Conservation (phyloP, 2,797 vertebrate species). For the Myotis findleyi region DNA sequence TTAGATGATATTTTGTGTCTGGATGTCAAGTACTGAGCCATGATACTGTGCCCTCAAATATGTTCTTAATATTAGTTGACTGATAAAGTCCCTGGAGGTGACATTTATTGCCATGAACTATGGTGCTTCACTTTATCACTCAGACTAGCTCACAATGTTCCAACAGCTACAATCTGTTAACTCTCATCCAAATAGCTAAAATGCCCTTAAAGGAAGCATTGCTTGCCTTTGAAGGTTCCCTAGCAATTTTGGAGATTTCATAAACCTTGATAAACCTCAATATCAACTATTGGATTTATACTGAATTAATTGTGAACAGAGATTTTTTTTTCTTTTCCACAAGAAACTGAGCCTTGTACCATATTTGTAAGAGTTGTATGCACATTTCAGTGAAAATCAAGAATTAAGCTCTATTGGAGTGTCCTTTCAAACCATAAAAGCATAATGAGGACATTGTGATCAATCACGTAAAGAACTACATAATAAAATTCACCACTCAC, state of each 20-base stretch:
- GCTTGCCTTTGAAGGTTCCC: constrained; percentile 76
- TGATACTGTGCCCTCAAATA: constrained; percentile 65
- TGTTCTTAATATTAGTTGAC: constrained; percentile 75
- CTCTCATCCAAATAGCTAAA: constrained; percentile 74
- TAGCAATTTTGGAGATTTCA: constrained; percentile 73
- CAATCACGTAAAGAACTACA: background rate
- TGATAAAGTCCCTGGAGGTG: constrained; percentile 78
- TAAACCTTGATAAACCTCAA: constrained; percentile 56
- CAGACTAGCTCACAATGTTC: constrained; percentile 77
- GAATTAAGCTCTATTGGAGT: background rate
- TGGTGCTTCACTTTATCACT: constrained; percentile 77
- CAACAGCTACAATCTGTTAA: constrained; percentile 81
- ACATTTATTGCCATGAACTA: constrained; percentile 79
- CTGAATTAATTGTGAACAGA: constrained; percentile 53
- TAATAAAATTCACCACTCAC: background rate
- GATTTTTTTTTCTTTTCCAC: background rate
- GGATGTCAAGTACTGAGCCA: constrained; percentile 77
- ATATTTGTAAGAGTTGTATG: background rate
- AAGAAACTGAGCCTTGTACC: background rate
- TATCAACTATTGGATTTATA: background rate
- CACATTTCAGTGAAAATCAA: constrained; percentile 34
- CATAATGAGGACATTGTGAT: background rate
- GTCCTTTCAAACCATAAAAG: background rate
- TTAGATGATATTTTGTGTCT: constrained; percentile 74
- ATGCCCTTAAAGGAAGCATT: constrained; percentile 82